Conservation (phyloP, 2,888 invertebrate species). For the Drosophila mulleri region DNA sequence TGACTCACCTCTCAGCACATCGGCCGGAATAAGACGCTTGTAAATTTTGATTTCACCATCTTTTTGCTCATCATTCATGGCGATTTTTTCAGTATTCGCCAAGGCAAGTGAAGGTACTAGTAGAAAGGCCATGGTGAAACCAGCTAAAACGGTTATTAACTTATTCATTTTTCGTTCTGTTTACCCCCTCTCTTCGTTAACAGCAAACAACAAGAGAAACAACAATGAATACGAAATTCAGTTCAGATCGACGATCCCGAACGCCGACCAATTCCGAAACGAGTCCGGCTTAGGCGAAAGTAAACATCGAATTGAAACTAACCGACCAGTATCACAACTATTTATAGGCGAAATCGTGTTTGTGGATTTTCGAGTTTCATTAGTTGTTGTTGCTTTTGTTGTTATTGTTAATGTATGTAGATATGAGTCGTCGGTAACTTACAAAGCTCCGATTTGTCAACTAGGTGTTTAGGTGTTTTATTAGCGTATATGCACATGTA, state of each 20-base stretch:
- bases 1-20: slow-evolving; percentile 92
- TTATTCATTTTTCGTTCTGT: slow-evolving; percentile 36
- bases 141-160: slow-evolving; percentile 19
- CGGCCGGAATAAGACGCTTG: slow-evolving; percentile 94
- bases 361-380: slow-evolving; percentile 46
- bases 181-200: slow-evolving; percentile 1
- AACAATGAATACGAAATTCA: slow-evolving; percentile 12
- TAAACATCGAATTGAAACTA: slow-evolving; percentile 75
- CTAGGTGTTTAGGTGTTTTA: too few species aligned
- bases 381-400: slow-evolving; percentile 13
- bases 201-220: not conserved
- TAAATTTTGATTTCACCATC: slow-evolving; percentile 89
- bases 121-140: slow-evolving; percentile 26
- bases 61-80: slow-evolving; percentile 22
- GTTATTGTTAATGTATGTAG: not conserved
- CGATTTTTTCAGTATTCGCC: slow-evolving; percentile 29
- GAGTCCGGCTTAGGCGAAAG: slow-evolving; percentile 78
- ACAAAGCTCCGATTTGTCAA: slow-evolving; percentile 8
- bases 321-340: slow-evolving; percentile 67
- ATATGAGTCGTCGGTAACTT: slow-evolving; percentile 19
- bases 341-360: slow-evolving; percentile 72
- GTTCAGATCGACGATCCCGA: slow-evolving; percentile 29
- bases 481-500: too few species aligned
- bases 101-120: slow-evolving; percentile 15
- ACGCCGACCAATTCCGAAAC: slow-evolving; percentile 39